phyloP scores from a whole-genome alignment of 1,140 invertebrate species.

The Saxidomus purpurata region DNA sequence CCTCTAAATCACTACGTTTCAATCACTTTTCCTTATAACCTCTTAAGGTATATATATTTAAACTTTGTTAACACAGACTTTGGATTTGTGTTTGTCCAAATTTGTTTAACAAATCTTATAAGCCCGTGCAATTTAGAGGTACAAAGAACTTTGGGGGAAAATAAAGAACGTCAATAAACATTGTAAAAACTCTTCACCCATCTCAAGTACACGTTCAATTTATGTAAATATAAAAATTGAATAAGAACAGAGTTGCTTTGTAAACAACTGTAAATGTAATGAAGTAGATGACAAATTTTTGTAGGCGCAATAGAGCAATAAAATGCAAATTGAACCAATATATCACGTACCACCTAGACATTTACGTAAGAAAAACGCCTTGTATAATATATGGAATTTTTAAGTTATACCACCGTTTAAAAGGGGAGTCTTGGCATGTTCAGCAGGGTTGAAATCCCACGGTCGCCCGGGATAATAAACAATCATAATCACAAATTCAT shows the following conservation, averaged over 20 bases:
- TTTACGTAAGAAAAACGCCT: no score
- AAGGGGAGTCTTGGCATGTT: no score
- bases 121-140: neutral
- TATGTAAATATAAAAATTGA: slow-evolving; percentile 11
- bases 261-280: neutral
- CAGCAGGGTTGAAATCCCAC: no score
- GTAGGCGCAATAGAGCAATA: neutral
- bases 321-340: neutral
- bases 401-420: no score
- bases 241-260: neutral
- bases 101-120: slow-evolving; percentile 40
- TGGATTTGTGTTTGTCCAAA: slow-evolving; percentile 6
- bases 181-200: neutral
- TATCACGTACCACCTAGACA: neutral
- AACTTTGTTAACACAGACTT: neutral
- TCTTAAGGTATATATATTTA: neutral
- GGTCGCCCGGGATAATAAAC: no score
- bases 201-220: neutral
- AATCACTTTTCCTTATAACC: neutral
- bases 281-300: neutral
- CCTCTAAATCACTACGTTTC: neutral
- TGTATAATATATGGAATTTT: no score
- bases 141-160: slow-evolving; percentile 21
- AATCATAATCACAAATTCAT: no score
- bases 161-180: slow-evolving; percentile 13